Evolutionary conservation across 2,113 vertebrate species (phyloP), one percentile per base, ranked within the genome.

Genomic region (Larimichthys crocea): DNA sequence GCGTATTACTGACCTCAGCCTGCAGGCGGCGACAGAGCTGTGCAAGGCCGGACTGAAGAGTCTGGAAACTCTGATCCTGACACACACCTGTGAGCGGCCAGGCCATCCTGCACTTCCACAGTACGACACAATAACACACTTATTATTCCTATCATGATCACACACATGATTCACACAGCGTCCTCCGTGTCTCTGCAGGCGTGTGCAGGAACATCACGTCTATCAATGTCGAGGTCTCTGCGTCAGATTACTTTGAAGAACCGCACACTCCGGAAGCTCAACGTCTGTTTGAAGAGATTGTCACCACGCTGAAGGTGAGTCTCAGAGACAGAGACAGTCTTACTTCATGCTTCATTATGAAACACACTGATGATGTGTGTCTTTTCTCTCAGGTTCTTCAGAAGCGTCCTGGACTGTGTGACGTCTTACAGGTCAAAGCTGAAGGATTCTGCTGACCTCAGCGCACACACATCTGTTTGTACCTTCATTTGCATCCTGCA

Each of bases 31-130:
- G 0, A 96, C 94, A 0, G 96, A 98, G 91, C 89, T 98, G 76
- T 97, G 97, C 46, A 91, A 93, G 14, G 96, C 96, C 60, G 97
- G 97, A 20, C 94, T 99, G 67, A 96, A 94, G 82, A 95, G 95
- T 4, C 92, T 99, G 79, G 95, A 97, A 91, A 97, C 96, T 79
- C 88, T 99, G 77, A 95, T 97, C 71, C 93, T 99, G 73, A 97
- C 94, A 0, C 97, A 96, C 97, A 0, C 96, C 97, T 0, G 97
- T 98, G 88, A 99, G 97, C 46, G 96, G 97, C 15, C 97, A 97
- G 88, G 97, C 97, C 75, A 86, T 99, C 53, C 96, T 99, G 79
- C 97, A 98, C 86, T 97, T 99, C 92, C 96, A 97, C 92, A 96
- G 97, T 99, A 91, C 97, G 97, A 91, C 69, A 4, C 61, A 2